phyloP scores from a whole-genome alignment of 2,888 invertebrate genomes.

The Philaethria dido region DNA sequence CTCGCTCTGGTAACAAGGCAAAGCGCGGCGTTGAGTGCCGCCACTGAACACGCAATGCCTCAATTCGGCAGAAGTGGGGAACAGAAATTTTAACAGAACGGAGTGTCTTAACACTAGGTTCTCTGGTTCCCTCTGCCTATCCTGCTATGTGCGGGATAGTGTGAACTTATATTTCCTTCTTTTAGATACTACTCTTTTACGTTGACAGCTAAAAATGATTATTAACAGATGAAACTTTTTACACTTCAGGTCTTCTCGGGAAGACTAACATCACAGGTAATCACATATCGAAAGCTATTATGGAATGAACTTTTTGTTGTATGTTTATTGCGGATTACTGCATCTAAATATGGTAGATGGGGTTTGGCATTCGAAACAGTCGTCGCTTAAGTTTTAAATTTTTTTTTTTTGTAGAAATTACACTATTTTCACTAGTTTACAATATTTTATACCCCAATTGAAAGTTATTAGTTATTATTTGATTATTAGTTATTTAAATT shows the following conservation, averaged over 20 bases:
- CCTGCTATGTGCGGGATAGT: too few species aligned
- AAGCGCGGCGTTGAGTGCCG: too few species aligned
- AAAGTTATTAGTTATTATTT: not conserved
- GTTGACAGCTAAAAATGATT: constrained; percentile 66
- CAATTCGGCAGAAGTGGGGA: too few species aligned
- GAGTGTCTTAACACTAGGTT: too few species aligned
- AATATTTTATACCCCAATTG: not conserved
- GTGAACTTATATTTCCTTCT: too few species aligned
- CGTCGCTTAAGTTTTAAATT: not conserved
- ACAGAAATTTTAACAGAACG: too few species aligned
- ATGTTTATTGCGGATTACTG: constrained; percentile 56
- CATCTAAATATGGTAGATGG: constrained; percentile 35
- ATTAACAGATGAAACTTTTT: constrained; percentile 82
- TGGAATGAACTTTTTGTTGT: constrained; percentile 70
- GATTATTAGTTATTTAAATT: too few species aligned
- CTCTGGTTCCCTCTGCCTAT: too few species aligned
- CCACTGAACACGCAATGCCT: too few species aligned
- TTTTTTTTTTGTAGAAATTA: too few species aligned
- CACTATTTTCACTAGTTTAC: not conserved
- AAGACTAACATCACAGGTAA: constrained; percentile 85
- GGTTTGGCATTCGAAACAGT: not conserved
- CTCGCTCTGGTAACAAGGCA: too few species aligned
- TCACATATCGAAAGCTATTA: constrained; percentile 65
- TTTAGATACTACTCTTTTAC: constrained; percentile 77
- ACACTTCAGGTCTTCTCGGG: constrained; percentile 85